Base-by-base conservation (phyloP, 2,113 vertebrate species). In the Myotis yumanensis region DNA sequence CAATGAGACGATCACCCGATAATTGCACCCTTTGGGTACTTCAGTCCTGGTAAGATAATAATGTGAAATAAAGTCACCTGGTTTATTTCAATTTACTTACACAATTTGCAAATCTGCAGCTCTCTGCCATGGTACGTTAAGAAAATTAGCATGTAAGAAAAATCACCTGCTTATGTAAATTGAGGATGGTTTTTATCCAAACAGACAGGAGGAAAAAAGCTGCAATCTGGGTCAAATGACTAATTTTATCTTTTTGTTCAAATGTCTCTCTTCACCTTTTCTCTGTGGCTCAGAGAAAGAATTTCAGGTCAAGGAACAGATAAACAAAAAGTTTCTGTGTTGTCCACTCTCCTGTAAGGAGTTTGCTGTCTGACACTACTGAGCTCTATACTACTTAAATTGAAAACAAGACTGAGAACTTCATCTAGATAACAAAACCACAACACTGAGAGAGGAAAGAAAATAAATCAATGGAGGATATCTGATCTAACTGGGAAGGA, bases 81-180 rank as follows among this genome's bases (percentile, higher is more conserved):
- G 76, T 84, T 97, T 97, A 94, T 88, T 96, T 96, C 90, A 95
- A 92, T 94, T 97, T 94, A 97, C 84, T 96, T 92, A 90, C 25
- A 97, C 77, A 94, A 95, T 93, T 90, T 96, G 92, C 91, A 97
- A 94, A 95, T 94, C 86, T 90, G 77, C 52, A 87, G 83, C 43
- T 89, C 77, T 91, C 54, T 94, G 88, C 93, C 81, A 94, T 43
- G 86, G 86, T 89, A 89, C 83, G 94, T 96, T 96, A 97, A 94
- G 94, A 94, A 96, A 96, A 97, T 97, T 94, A 97, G 89, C 92
- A 95, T 92, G 83, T 83, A 92, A 95, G 95, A 97, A 96, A 97
- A 97, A 97, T 86, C 85, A 97, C 95, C 96, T 96, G 91, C 92
- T 97, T 95, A 97, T 97, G 89, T 93, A 95, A 97, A 97, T 72